Percentiles rank a stretch among this genome's conserved stretches.
These are phyloP conservation scores for Lasioglossum morio DNA, from an alignment of 2,888 invertebrate species.

Conservation along the genomic window DNA sequence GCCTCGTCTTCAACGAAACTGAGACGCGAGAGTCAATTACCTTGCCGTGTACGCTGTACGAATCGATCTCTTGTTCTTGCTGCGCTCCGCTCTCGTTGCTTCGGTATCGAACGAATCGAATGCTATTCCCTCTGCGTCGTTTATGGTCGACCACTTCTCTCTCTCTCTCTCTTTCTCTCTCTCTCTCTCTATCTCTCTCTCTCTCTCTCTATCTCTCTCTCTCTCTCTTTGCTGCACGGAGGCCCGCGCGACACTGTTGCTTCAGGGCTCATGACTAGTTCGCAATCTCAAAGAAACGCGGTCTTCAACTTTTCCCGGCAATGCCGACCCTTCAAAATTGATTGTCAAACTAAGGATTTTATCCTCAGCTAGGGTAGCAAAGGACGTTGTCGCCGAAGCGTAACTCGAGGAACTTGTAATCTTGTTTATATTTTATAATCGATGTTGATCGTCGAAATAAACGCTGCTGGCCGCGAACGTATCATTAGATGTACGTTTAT, in stretches of 20 bases:
- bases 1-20: slow-evolving; percentile 46
- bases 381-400: neutral
- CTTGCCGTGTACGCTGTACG: slow-evolving; percentile 61
- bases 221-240: neutral
- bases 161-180: neutral
- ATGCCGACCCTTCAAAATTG: neutral
- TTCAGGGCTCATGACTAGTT: neutral
- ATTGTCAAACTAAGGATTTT: too few species aligned
- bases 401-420: neutral
- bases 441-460: neutral
- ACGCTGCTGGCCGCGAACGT: neutral
- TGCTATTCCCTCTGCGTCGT: slow-evolving; percentile 49
- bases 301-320: neutral
- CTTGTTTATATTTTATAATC: neutral
- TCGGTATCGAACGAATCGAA: slow-evolving; percentile 44
- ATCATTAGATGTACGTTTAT: too few species aligned
- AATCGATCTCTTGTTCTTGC: slow-evolving; percentile 59
- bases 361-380: too few species aligned
- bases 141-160: slow-evolving; percentile 1
- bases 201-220: neutral
- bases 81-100: slow-evolving; percentile 40
- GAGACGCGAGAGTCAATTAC: slow-evolving; percentile 74
- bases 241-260: slow-evolving; percentile 15
- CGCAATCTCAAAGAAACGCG: neutral
- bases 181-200: slow-evolving; percentile 5